Base-by-base conservation (phyloP, 2,113 vertebrate genomes). In the Butorides virescens region DNA sequence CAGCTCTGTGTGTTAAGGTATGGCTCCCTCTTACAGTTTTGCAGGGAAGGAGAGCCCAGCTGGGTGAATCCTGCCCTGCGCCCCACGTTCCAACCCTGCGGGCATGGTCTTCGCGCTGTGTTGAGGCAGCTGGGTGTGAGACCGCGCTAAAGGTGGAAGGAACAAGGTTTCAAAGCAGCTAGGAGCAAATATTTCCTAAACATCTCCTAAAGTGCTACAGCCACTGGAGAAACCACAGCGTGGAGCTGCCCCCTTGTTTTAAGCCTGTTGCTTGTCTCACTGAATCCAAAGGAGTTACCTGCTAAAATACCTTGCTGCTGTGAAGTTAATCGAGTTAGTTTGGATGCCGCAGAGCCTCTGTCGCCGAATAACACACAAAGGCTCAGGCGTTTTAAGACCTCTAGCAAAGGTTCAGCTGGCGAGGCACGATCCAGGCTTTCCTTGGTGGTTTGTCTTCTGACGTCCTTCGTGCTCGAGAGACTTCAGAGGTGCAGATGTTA, bases 11-110 rank as follows among this genome's bases (percentile, higher is more conserved):
- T 1, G 1, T 59, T 42, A 32, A 59, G 32, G 29, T 30, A n/a
- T 17, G 20, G 13, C n/a, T 80, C 8, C 10, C 22, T 50, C 37
- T 47, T 32, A 22, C 18, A 44, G 21, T 55, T 88, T 39, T 27
- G 67, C 36, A 62, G 61, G 61, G 49, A 30, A 78, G 36, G 26
- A 86, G 55, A 30, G 67, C 39, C 50, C 7, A 3, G 23, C 11
- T 68, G 53, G 32, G 55, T 37, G 46, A 68, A 10, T 82, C 67
- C 53, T 76, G 32, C 42, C 52, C 34, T 22, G 39, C 17, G 2
- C 8, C 1, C 2, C 7, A 0, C 5, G 2, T n/a, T 87, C 37
- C 44, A 30, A 13, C 23, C 21, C 46, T 15, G 1, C 3, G 3
- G 29, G 4, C 44, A 20, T 2, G 6, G 22, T 39, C n/a, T 42